Conservation (phyloP, 2,888 invertebrate species). For the Brachyptera putata region DNA sequence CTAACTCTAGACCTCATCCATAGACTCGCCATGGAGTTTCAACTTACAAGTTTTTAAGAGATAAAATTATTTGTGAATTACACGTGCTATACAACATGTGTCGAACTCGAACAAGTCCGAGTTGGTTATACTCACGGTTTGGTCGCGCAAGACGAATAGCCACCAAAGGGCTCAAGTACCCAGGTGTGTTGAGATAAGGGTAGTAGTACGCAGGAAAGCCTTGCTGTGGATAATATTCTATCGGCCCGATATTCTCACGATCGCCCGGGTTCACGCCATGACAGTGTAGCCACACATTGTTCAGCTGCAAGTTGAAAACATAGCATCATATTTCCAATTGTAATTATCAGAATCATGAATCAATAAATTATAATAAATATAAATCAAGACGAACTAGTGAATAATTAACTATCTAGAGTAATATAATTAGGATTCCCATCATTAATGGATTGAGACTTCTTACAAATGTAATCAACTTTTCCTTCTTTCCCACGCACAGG, state of each 20-base stretch:
- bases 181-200: slow-evolving; percentile 54
- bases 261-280: slow-evolving; percentile 73
- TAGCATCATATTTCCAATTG: background rate
- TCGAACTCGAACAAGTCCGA: no score
- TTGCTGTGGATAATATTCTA: slow-evolving; percentile 56
- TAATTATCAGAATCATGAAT: background rate
- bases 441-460: no score
- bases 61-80: background rate
- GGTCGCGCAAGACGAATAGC: slow-evolving; percentile 57
- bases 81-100: background rate
- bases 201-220: slow-evolving; percentile 45
- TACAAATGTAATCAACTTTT: no score
- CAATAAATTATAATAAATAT: background rate
- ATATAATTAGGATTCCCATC: no score
- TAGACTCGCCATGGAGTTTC: no score
- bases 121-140: no score
- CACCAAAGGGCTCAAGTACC: slow-evolving; percentile 62
- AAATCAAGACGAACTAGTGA: no score
- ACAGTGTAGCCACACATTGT: slow-evolving; percentile 77
- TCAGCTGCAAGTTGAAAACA: slow-evolving; percentile 53
- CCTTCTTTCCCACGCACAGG: no score
- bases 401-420: no score
- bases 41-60: no score
- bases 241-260: slow-evolving; percentile 63
- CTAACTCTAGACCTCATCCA: no score